Base-by-base conservation (phyloP, 2,888 invertebrate species). In the Cephus pygmeus region DNA sequence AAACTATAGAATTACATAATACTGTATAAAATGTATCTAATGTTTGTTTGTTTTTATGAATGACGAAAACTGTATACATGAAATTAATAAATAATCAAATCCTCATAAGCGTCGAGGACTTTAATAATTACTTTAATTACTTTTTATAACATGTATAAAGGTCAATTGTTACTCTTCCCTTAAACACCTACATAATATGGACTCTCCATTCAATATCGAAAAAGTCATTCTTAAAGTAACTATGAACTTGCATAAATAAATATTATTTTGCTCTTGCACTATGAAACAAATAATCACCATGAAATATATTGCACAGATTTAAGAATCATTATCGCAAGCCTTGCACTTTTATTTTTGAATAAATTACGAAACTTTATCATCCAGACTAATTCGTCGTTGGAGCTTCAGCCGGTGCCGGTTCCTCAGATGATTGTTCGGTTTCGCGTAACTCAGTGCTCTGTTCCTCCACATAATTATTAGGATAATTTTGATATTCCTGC, bases 401-500 rank as follows among this genome's bases (percentile, higher is more conserved):
- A 56, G 1, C 2, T 56, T 56, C 56, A 15, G 2, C 56, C 23
- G 23, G 9, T 56, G 23, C 23, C 23, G 56, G 56, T 56, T 56
- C 23, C 56, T 56, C 56, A 9, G 56, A 56, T 6, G 56, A 56
- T 56, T 56, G 56, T 56, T 56, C 56, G 23, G 2, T 74, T 36
- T 34, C 34, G 23, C 30, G 12, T 36, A 35, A 30, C 11, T 74
- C 31, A 74, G 74, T 74, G 34, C 30, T 74, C 34, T 74, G 35
- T 36, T 34, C 23, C 30, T 75, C 68, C 12, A 56, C 75, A 33
- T 75, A 36, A 56, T 73, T 73, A 15, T 6, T 30, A 56, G 56
- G 76, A 78, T 76, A 76, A 73, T 76, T 73, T 34, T 76, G 76
- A 76, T 76, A 76, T 34, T 78, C 76, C 34, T 78, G 75, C 33